Evolutionary conservation across 2,888 invertebrate species (phyloP).

Genomic region (Corbicula japonica): DNA sequence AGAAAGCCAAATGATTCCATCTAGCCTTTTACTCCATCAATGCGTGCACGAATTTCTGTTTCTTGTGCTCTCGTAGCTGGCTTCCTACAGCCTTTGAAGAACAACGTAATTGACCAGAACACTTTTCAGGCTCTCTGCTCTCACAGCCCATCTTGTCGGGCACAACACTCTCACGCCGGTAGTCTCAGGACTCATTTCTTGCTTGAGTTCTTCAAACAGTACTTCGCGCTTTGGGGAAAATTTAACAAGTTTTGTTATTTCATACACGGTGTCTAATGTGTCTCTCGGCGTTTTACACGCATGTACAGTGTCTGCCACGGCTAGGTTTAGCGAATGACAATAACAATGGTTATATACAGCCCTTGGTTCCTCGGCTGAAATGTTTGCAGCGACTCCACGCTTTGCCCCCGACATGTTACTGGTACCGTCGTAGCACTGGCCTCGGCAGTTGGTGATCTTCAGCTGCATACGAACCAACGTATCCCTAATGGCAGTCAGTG

Average conservation of each 20-base stretch:
- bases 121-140: slow-evolving; percentile 4
- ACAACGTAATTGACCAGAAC: slow-evolving; percentile 11
- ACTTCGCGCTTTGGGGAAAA: slow-evolving; percentile 60
- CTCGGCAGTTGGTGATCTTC: slow-evolving; percentile 55
- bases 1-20: slow-evolving; percentile 30
- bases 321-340: slow-evolving; percentile 60
- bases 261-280: slow-evolving; percentile 27
- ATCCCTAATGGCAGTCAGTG: slow-evolving; percentile 53
- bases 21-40: slow-evolving; percentile 1
- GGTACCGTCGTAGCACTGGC: slow-evolving; percentile 67
- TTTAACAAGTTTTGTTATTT: slow-evolving; percentile 54
- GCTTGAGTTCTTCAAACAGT: slow-evolving; percentile 46
- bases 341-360: slow-evolving; percentile 66
- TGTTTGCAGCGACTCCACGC: slow-evolving; percentile 55
- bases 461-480: slow-evolving; percentile 55
- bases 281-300: slow-evolving; percentile 25
- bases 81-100: slow-evolving; percentile 4
- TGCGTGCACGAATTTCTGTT: slow-evolving; percentile 9
- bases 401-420: slow-evolving; percentile 61
- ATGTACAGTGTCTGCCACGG: slow-evolving; percentile 40
- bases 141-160: slow-evolving; percentile 37
- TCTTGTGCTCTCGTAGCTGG: neutral
- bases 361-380: slow-evolving; percentile 33
- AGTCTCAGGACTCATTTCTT: slow-evolving; percentile 40
- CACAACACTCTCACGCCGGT: slow-evolving; percentile 53